Percentiles rank a stretch among this genome's conserved stretches.
phyloP scores from a whole-genome alignment of 2,797 vertebrate genomes.

The Emydoidea blandingii region DNA sequence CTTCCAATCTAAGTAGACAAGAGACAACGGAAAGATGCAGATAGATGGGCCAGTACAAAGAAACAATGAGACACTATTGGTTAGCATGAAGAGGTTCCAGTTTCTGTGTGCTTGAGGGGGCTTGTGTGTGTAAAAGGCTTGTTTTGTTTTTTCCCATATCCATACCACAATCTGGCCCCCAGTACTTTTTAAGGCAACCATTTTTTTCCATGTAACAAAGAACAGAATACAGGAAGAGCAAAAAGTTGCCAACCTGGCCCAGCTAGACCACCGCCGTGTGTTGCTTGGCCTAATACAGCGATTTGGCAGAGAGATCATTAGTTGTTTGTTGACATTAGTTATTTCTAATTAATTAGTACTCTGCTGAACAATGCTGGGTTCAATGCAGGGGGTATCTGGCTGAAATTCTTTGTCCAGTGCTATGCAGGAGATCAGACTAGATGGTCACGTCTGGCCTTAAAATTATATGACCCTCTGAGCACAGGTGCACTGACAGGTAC shows the following conservation, averaged over 20 bases:
- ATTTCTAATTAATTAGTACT: not conserved
- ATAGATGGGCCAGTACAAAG: too few relatives aligned
- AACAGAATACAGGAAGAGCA: not conserved
- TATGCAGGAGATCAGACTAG: not conserved
- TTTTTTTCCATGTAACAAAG: not conserved
- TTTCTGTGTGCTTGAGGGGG: too few relatives aligned
- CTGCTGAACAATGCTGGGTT: not conserved
- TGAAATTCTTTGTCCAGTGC: not conserved
- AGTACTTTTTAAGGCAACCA: not conserved
- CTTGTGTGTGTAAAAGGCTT: not conserved
- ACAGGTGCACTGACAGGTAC: not conserved
- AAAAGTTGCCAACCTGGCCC: not conserved
- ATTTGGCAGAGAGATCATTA: not conserved
- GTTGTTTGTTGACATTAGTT: not conserved
- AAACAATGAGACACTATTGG: too few relatives aligned
- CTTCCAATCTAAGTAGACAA: too few relatives aligned
- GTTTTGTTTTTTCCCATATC: not conserved
- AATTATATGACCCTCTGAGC: not conserved
- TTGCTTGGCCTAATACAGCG: not conserved
- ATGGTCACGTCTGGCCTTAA: not conserved
- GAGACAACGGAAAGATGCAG: too few relatives aligned
- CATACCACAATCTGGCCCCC: not conserved
- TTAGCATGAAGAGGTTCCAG: too few relatives aligned
- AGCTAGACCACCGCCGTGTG: not conserved
- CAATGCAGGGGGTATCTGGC: not conserved